Conservation (phyloP, 1,140 invertebrate species). For the roundworm (Caenorhabditis elegans) region WBcel235 BX284605.5:18933001-18933500, state of each 20-base stretch:
- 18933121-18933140: too few relatives aligned
- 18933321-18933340: constrained; percentile 48
- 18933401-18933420: constrained; percentile 5
- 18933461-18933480: constrained; percentile 19
- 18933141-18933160: too few relatives aligned
- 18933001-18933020: too few relatives aligned
- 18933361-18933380: too few relatives aligned
- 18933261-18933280: constrained; percentile 1
- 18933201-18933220: constrained; percentile 85
- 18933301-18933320: constrained; percentile 43
- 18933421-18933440: constrained; percentile 29
- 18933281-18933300: too few relatives aligned
- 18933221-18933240: constrained; percentile 76
- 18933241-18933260: constrained; percentile 41
- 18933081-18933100: too few relatives aligned
- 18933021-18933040: too few relatives aligned
- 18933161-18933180: constrained; percentile 77
- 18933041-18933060: too few relatives aligned
- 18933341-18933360: constrained; percentile 41
- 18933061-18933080: too few relatives aligned
- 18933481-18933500: constrained; percentile 41
- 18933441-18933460: constrained; percentile 41
- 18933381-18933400: constrained; percentile 30
- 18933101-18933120: too few relatives aligned
- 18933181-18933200: constrained; percentile 89